phyloP scores from a whole-genome alignment of 2,888 invertebrate genomes.

The Pycnomerus fuliginosus region DNA sequence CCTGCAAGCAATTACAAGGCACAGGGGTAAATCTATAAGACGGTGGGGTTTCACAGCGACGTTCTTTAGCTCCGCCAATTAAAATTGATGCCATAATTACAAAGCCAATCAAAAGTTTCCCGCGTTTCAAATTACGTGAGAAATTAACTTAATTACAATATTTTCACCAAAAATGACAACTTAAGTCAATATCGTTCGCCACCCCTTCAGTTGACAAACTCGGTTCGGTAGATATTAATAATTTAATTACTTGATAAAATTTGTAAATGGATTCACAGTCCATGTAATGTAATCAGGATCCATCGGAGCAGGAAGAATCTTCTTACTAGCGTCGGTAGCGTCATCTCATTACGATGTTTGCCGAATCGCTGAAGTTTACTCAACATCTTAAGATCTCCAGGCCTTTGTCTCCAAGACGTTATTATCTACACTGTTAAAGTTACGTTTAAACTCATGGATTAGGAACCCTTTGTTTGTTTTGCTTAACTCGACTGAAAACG shows the following conservation, averaged over 20 bases:
- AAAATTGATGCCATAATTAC: slow-evolving; percentile 53
- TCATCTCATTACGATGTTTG: slow-evolving; percentile 44
- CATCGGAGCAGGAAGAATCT: slow-evolving; percentile 31
- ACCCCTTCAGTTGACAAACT: slow-evolving; percentile 2
- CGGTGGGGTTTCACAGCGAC: slow-evolving; percentile 27
- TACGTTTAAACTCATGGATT: slow-evolving; percentile 39
- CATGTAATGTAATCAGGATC: slow-evolving; percentile 37
- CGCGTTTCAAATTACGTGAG: slow-evolving; percentile 44
- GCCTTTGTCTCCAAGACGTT: slow-evolving; percentile 42
- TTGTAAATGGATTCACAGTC: slow-evolving; percentile 21
- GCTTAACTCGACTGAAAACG: slow-evolving; percentile 43
- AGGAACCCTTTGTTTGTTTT: slow-evolving; percentile 44
- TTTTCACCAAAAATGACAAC: slow-evolving; percentile 38
- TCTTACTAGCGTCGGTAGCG: slow-evolving; percentile 24
- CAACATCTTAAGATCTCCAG: slow-evolving; percentile 38
- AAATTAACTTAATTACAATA: slow-evolving; percentile 44
- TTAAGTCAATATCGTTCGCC: slow-evolving; percentile 33
- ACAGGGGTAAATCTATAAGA: slow-evolving; percentile 46
- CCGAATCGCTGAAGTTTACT: slow-evolving; percentile 42
- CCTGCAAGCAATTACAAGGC: slow-evolving; percentile 46
- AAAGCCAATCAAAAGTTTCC: slow-evolving; percentile 51
- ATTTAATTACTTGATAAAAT: slow-evolving; percentile 9
- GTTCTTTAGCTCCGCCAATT: slow-evolving; percentile 45
- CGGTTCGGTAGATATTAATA: slow-evolving; percentile 13
- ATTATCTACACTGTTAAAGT: slow-evolving; percentile 36